These are phyloP conservation scores for Phalacrocorax aristotelis DNA, from an alignment of 2,113 vertebrate species.

Conservation along the genomic window DNA sequence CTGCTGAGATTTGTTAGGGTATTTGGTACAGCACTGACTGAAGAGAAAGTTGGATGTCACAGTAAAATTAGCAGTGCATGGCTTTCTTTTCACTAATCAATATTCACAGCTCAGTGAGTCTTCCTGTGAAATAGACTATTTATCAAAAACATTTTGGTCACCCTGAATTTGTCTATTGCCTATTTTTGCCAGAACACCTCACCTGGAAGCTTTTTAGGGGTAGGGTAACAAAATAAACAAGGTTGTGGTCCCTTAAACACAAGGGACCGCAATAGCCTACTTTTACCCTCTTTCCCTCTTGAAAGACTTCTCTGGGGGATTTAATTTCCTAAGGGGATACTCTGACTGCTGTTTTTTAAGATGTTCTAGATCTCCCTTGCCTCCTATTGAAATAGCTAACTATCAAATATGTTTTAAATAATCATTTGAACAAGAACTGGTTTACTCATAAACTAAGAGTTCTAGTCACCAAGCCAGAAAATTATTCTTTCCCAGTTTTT, in stretches of 20 bases:
- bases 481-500: not conserved
- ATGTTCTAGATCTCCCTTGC: not conserved
- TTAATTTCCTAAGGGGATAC: not conserved
- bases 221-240: not conserved
- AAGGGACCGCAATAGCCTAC: not conserved
- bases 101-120: not conserved
- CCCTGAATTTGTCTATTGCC: not conserved
- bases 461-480: not conserved
- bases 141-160: not conserved
- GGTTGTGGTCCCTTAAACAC: not conserved
- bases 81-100: not conserved
- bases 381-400: not conserved
- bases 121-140: not conserved
- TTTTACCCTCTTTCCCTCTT: not conserved
- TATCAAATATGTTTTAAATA: not conserved
- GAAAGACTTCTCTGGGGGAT: not conserved
- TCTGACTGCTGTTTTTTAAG: not conserved
- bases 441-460: not conserved
- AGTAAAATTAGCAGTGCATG: not conserved
- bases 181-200: not conserved
- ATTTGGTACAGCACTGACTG: not conserved
- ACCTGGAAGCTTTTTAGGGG: not conserved
- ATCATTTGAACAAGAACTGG: not conserved
- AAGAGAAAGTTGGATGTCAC: not conserved
- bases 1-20: not conserved